phyloP scores from a whole-genome alignment of 2,888 invertebrate species.

The Psococerastis gibbosa region DNA sequence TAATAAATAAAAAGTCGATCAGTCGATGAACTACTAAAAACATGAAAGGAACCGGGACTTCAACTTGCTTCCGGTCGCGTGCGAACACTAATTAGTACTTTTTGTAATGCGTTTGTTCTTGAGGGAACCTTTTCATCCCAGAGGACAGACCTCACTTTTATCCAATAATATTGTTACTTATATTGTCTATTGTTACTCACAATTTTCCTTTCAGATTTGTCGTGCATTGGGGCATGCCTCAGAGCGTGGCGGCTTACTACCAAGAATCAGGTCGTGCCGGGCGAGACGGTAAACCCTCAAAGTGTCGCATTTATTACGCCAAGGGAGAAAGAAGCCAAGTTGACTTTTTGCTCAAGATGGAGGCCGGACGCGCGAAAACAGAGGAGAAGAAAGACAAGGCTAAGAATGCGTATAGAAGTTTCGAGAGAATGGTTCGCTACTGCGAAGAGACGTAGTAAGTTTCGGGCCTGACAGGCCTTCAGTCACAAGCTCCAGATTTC shows the following conservation, averaged over 20 bases:
- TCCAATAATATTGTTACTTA: no score
- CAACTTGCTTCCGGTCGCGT: no score
- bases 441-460: conserved; percentile 59
- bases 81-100: no score
- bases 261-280: conserved; percentile 94
- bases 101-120: no score
- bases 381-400: conserved; percentile 36
- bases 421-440: conserved; percentile 66
- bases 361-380: conserved; percentile 39
- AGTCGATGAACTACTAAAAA: no score
- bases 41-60: no score
- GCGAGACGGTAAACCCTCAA: conserved; percentile 74
- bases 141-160: no score
- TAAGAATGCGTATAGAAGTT: conserved; percentile 41
- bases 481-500: no score
- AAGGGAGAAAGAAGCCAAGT: conserved; percentile 62
- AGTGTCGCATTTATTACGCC: conserved; percentile 83
- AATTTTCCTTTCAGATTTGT: conserved; percentile 69
- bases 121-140: no score
- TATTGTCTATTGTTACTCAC: conserved; percentile 4
- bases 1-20: no score
- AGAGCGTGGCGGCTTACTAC: conserved; percentile 90
- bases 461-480: no score
- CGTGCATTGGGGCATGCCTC: conserved; percentile 90
- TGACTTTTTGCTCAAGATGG: conserved; percentile 55